Base-by-base conservation (phyloP, 2,113 vertebrate species). In the Ceratotherium simum region DNA sequence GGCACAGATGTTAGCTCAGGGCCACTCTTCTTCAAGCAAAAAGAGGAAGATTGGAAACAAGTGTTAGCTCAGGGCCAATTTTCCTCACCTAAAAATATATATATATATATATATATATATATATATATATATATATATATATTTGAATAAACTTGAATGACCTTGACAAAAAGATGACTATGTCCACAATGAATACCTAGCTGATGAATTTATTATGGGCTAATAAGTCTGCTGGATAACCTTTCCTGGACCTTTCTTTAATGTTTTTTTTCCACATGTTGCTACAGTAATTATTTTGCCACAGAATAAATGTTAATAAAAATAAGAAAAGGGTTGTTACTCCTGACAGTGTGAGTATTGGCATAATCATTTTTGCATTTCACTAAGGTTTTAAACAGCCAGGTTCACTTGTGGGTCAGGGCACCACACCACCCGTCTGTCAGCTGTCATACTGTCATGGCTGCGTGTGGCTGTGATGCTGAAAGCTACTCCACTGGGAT, bases 211-310 rank as follows among this genome's bases (percentile, higher is more conserved):
- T 70, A 23, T 91, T 89, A 31, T 65, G 27, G 58, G 3, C 51
- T 96, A 85, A 78, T 56, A 16, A 10, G 6, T 76, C 67, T 48
- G 31, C 46, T 75, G 91, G 31, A 87, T 93, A 73, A 67, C 33
- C 14, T 69, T 87, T 58, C 75, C 17, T 60, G 6, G 39, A 54
- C 4, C 54, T 75, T 92, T 58, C 23, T 58, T 73, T 90, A 82
- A 69, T 51, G 29, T 29, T 64, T 76, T 39, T 39, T 39, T 10
- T 16, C n/a, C 29, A 11, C 33, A 36, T 73, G n/a, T 85, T 95
- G 58, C 42, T 81, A 58, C 54, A 70, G 48, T 92, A 90, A 83
- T 86, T 62, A 62, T 96, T 97, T 81, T 95, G 78, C 58, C 8
- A 58, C 13, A 3, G 25, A 36, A 81, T 64, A 95, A 21, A 51